Base-by-base conservation (phyloP, 2,888 invertebrate species). In the Drosophila meridionalis region DNA sequence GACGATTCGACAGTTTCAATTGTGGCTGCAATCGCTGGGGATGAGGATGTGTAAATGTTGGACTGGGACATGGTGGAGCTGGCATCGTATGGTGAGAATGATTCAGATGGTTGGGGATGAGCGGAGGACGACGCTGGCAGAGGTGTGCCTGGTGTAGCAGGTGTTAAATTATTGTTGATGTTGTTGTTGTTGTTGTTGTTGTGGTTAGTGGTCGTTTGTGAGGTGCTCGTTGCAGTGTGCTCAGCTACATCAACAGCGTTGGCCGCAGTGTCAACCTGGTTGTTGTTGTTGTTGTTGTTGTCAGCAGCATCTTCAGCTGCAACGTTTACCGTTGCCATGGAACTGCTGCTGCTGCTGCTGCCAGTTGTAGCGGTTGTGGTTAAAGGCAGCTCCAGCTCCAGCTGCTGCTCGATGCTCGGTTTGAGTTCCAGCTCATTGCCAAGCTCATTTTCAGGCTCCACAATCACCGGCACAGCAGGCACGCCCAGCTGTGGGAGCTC, bases 131-230 rank as follows among this genome's bases (percentile, higher is more conserved):
- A 52, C 55, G 59, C 69, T 47, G 65, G 28, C 58, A 66, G 47
- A 20, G 76, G 59, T 64, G 80, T 61, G 70, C 52, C 76, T 12
- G 64, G 66, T 74, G 78, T 68, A 66, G 69, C 74, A 66, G 72
- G 63, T 79, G 78, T 73, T 67, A 73, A 76, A 56, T 68, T 66
- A 30, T 76, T 73, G 9, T 68, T 64, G 42, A 47, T 70, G 53
- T 62, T 76, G 77, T 76, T 71, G 67, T 59, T 76, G 55, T 28
- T 69, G 59, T 45, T 64, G 56, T 61, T 66, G 57, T 61, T 64
- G 78, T 76, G 71, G 68, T 62, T 77, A 43, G 81, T 78, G 82
- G 78, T 77, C 60, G 78, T 81, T 67, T 73, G 82, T 81, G 82
- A 72, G 69, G 76, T 79, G 83, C 76, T 86, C 67, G 76, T 79